Evolutionary conservation across 2,888 invertebrate species (phyloP).

Genomic region (Camptogramma bilineatum): DNA sequence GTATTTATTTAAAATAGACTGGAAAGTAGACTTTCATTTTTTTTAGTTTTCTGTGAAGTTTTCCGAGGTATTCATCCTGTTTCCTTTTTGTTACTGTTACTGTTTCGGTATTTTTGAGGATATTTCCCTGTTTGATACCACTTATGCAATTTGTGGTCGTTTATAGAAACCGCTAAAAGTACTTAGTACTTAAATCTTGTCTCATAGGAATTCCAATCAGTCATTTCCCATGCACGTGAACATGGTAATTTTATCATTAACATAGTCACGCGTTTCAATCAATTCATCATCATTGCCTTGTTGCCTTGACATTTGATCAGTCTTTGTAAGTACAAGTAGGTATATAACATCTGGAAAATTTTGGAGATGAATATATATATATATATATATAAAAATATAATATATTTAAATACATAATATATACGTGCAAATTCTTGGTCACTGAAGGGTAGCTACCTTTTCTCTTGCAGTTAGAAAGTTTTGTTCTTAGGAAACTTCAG

Average conservation of each 20-base stretch:
- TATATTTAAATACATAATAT: no score
- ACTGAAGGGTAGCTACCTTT: no score
- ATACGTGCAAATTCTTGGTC: no score
- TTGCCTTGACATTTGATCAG: conserved; percentile 20
- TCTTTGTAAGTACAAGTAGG: background rate
- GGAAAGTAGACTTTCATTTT: no score
- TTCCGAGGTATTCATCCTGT: background rate
- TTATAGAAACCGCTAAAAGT: background rate
- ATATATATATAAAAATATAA: no score
- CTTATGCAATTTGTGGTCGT: background rate
- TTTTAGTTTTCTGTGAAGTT: no score
- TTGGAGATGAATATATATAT: no score
- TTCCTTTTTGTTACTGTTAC: no score
- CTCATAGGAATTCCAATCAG: conserved; percentile 18
- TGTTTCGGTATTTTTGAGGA: background rate
- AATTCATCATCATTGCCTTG: conserved; percentile 22
- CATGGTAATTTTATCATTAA: conserved; percentile 19
- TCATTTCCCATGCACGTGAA: conserved; percentile 27
- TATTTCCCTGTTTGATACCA: background rate
- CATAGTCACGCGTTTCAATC: conserved; percentile 21
- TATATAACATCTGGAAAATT: conserved; percentile 2
- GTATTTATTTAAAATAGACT: no score
- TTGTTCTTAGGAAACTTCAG: no score
- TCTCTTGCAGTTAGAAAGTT: no score
- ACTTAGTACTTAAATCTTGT: background rate